Conservation (phyloP, 2,888 invertebrate species). For the Pristionchus mayeri region DNA sequence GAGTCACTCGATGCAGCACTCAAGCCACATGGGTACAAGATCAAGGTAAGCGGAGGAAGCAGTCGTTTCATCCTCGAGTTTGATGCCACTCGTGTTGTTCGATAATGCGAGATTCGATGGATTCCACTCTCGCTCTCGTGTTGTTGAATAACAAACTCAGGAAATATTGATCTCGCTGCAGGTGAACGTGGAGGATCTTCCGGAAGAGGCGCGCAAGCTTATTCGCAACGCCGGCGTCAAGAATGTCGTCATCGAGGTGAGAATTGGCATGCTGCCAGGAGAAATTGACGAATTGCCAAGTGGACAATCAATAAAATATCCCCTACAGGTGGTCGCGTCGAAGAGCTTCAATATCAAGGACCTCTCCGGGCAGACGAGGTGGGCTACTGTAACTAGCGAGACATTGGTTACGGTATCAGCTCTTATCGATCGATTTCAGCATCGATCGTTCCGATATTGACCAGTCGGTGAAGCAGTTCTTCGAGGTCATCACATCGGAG, state of each 20-base stretch:
- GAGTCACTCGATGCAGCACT: conserved; percentile 4
- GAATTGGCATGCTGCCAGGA: background rate
- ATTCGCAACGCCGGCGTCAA: conserved; percentile 31
- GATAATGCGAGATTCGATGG: background rate
- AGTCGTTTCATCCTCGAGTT: background rate
- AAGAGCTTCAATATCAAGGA: conserved; percentile 29
- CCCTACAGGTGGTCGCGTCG: background rate
- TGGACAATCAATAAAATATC: background rate
- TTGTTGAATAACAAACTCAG: background rate
- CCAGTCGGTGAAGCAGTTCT: conserved; percentile 44
- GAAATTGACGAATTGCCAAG: background rate
- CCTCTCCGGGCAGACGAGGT: conserved; percentile 34
- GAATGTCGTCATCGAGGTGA: conserved; percentile 44
- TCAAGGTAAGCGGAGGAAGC: conserved; percentile 6
- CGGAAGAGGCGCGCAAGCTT: background rate
- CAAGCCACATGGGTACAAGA: background rate
- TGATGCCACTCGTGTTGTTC: background rate
- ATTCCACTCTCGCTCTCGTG: background rate
- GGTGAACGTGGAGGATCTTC: conserved; percentile 13
- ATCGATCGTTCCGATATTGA: conserved; percentile 34
- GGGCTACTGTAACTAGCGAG: background rate
- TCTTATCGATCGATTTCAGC: conserved; percentile 25
- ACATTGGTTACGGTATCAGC: background rate
- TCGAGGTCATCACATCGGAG: conserved; percentile 37
- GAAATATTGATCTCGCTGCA: background rate